A percentile compares a stretch with the other conserved stretches of the same genome.
Conservation (phyloP, 2,888 invertebrate genomes). For the Drosophila longiperda region DNA sequence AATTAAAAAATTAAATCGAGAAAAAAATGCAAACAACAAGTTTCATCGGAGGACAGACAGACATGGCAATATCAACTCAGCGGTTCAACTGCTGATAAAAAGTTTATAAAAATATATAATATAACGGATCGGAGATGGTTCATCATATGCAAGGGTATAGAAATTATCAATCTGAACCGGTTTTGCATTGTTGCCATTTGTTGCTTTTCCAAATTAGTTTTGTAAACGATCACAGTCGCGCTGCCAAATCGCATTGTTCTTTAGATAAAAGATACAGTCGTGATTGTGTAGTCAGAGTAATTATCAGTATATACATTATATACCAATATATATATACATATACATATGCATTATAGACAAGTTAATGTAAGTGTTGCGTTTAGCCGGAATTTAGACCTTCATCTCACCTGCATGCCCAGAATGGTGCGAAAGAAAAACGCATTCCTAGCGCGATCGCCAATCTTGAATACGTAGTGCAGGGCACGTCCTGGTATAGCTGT, state of each 20-base stretch:
- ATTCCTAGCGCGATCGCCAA: constrained; percentile 94
- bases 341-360: neutral
- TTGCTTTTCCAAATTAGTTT: constrained; percentile 27
- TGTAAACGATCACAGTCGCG: constrained; percentile 4
- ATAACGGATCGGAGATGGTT: neutral
- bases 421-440: constrained; percentile 95
- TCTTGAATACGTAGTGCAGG: constrained; percentile 98
- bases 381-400: constrained; percentile 10
- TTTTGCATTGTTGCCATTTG: too few relatives aligned
- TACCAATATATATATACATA: neutral
- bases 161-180: neutral
- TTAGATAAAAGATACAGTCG: constrained; percentile 34
- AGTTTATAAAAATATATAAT: neutral
- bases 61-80: neutral
- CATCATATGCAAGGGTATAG: neutral
- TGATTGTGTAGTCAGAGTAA: constrained; percentile 5
- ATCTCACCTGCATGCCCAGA: constrained; percentile 96
- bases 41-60: neutral
- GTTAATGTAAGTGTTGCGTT: neutral
- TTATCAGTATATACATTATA: neutral
- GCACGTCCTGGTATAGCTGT: constrained; percentile 89
- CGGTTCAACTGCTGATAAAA: neutral
- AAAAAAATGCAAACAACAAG: neutral
- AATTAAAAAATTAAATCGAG: neutral
- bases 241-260: constrained; percentile 17